Percentiles rank a stretch among this genome's conserved stretches.
Conservation (phyloP, 2,113 vertebrate species). For the Tamias sibiricus region DNA sequence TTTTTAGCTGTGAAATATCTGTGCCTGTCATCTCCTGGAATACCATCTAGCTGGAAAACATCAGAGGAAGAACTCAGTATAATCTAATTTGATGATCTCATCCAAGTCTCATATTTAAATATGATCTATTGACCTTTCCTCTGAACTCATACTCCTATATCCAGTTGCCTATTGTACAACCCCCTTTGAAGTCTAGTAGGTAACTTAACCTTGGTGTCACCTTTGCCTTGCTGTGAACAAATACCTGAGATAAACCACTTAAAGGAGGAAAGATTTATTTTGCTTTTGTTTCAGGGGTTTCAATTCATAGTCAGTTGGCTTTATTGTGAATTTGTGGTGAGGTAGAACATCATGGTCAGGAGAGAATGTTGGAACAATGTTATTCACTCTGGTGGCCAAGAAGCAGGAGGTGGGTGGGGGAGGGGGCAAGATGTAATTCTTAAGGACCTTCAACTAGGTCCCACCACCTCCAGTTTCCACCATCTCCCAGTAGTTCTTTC, state of each 20-base stretch:
- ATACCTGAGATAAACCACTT: no score
- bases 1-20: constrained; percentile 24
- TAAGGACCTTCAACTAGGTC: background rate
- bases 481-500: no score
- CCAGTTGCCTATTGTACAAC: background rate
- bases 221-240: no score
- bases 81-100: background rate
- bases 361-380: no score
- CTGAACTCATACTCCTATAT: background rate
- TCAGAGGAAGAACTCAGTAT: background rate
- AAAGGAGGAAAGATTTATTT: no score
- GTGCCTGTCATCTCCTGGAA: background rate
- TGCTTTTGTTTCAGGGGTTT: no score
- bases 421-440: background rate
- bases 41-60: background rate
- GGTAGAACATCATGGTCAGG: no score
- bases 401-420: no score
- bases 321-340: no score
- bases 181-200: background rate
- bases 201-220: background rate
- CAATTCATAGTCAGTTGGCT: no score
- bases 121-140: background rate
- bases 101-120: background rate
- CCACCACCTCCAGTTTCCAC: background rate
- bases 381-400: background rate